Evolutionary conservation across 30 jellyfish, hydroid and myxozoan species (phyloP), one percentile per base, ranked within the genome.

Genomic region (Morbakka virulenta): DNA sequence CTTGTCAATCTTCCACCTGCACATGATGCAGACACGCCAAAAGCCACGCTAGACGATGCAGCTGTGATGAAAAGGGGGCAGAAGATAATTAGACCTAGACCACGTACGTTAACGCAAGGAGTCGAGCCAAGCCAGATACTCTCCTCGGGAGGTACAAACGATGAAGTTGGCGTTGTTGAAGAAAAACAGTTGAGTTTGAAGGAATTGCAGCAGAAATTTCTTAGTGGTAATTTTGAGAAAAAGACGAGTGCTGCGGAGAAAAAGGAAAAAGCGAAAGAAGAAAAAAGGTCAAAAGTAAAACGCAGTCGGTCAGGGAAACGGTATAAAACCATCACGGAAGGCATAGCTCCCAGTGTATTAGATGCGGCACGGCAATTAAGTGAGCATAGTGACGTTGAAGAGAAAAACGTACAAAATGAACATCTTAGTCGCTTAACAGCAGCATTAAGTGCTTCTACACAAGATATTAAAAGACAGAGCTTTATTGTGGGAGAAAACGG

Each of bases 251-350:
- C n/a, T n/a, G n/a, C n/a, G n/a, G n/a, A n/a, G n/a, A n/a, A n/a
- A n/a, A n/a, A n/a, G n/a, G n/a, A n/a, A n/a, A n/a, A n/a, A 13
- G 85, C 93, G 35, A 81, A 71, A 64, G 72, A 85, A 1, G 74
- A 80, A 11, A 92, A 81, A 25, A 72, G 80, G 36, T 92, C 81
- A 62, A 84, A 82, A 35, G 82, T 79, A 20, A 85, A 80, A 27
- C 69, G 87, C 32, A 53, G 96, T 13, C 63, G 89, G 62, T 91
- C 98, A 0, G 86, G 95, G 0, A 91, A 84, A 48, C 81, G 98
- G 27, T 91, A 91, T 36, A 91, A 91, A 65, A 91, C 98, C 9
- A 91, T 91, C 26, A 91, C 98, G 0, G 98, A 91, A 79, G 98
- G 98, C 13, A 91, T 91, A 1, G 98, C 96, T 2, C 98, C 98